A percentile compares a stretch with the other conserved stretches of the same genome.
Evolutionary conservation across 2,113 vertebrate species (phyloP).

Genomic region (Galbula dea): DNA sequence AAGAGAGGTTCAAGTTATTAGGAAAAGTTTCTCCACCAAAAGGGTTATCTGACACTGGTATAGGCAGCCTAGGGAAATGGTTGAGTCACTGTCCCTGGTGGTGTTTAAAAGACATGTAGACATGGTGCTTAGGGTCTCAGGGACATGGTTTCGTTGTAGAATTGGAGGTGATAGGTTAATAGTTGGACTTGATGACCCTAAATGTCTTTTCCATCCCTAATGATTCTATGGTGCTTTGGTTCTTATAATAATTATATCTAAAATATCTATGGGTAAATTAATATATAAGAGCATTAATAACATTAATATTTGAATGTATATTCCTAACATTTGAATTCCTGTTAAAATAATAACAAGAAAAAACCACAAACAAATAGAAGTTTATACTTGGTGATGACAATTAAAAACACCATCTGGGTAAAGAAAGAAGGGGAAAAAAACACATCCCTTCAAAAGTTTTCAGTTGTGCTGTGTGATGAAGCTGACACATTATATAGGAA

Average conservation of each 20-base stretch:
- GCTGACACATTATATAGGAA: background rate
- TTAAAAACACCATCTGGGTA: background rate
- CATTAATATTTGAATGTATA: background rate
- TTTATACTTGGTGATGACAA: background rate
- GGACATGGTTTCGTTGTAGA: background rate
- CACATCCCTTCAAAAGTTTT: background rate
- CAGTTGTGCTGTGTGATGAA: background rate
- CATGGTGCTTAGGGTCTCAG: background rate
- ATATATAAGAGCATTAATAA: background rate
- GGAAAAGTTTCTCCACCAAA: no score
- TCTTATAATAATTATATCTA: background rate
- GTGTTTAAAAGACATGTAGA: background rate
- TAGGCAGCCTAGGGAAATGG: background rate
- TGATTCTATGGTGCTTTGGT: background rate
- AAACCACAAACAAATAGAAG: fast-evolving
- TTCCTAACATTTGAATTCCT: background rate
- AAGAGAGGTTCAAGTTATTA: background rate
- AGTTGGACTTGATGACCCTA: background rate
- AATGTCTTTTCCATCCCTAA: background rate
- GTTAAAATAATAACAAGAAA: background rate
- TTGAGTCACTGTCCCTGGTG: background rate
- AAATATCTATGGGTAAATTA: background rate
- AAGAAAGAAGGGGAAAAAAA: background rate
- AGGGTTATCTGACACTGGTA: background rate
- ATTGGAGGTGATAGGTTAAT: background rate